Base-by-base conservation (phyloP, 23 tunicate genomes). In the Styela clava region DNA sequence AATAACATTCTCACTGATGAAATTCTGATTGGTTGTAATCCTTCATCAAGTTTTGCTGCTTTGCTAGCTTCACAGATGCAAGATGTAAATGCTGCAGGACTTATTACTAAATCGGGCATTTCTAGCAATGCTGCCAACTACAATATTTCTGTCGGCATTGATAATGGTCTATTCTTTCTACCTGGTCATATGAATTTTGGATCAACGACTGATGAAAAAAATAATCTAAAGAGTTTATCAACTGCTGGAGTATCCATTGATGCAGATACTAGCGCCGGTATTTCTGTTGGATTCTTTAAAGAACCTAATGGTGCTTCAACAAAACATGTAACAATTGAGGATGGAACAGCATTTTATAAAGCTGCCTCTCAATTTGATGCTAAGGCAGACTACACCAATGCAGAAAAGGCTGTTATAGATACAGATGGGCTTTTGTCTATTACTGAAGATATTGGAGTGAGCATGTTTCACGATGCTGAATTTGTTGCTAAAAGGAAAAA, bases 1-100 rank as follows among this genome's bases (percentile, higher is more conserved):
- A 93, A 96, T 85, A 96, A 96, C 79, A 85, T 69, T 24, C 85
- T 96, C 33, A 86, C 86, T 1, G 97, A 91, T 64, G 97, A 96
- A 78, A 51, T 86, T 30, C 56, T 96, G 33, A 61, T 83, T 34
- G 99, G 99, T 30, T 96, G 99, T 61, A 84, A 76, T 3, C 92
- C 93, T 37, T 44, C 86, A 26, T 22, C 56, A 71, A 64, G 81
- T 3, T 67, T 61, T 18, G 61, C 83, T 1, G 62, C 74, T 33
- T 88, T 94, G 22, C 83, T 30, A 2, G 78, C 89, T 20, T 29
- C 56, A 2, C 78, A 82, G 23, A 69, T 63, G 18, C 83, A 83
- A 19, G 78, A 61, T 31, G 24, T 16, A 28, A 78, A 44, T 23
- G 81, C 61, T 21, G 61, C 62, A 26, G 86, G 56, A 19, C 7